Conservation (phyloP, 2,888 invertebrate species). For the Conops quadrifasciatus region DNA sequence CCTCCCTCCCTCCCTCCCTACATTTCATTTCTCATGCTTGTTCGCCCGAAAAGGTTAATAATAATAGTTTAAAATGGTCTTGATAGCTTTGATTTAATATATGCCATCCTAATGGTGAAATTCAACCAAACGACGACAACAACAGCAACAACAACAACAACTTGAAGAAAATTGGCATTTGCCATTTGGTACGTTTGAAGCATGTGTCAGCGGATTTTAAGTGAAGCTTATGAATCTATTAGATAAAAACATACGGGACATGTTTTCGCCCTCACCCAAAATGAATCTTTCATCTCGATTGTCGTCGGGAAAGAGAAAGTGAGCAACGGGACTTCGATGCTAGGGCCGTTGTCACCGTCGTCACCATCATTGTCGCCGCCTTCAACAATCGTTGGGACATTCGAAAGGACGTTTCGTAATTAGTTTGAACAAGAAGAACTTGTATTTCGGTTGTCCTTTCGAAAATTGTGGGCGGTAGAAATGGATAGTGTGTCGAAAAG, state of each 20-base stretch:
- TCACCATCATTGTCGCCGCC: not conserved
- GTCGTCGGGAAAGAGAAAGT: no score
- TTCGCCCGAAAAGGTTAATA: conserved; percentile 36
- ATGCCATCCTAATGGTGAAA: conserved; percentile 43
- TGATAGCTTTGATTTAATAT: conserved; percentile 56
- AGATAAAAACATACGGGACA: conserved; percentile 41
- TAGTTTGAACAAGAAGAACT: conserved; percentile 42
- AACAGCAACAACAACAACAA: conserved; percentile 5
- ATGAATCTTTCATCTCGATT: no score
- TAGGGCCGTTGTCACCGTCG: no score
- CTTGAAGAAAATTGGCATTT: conserved; percentile 43
- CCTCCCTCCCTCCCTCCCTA: not conserved
- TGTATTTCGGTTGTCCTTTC: conserved; percentile 9
- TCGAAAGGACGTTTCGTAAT: conserved; percentile 41
- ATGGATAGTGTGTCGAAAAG: not conserved
- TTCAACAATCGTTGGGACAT: not conserved
- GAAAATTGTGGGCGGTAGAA: conserved; percentile 13
- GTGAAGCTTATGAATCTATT: conserved; percentile 64
- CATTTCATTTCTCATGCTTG: not conserved
- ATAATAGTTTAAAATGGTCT: conserved; percentile 51
- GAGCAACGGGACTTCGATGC: no score
- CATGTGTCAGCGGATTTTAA: conserved; percentile 66
- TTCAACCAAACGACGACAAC: conserved; percentile 16
- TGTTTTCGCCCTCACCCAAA: not conserved
- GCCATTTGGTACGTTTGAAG: conserved; percentile 59